Evolutionary conservation across 2,113 vertebrate species (phyloP).

Genomic region (Oreotrochilus melanogaster): DNA sequence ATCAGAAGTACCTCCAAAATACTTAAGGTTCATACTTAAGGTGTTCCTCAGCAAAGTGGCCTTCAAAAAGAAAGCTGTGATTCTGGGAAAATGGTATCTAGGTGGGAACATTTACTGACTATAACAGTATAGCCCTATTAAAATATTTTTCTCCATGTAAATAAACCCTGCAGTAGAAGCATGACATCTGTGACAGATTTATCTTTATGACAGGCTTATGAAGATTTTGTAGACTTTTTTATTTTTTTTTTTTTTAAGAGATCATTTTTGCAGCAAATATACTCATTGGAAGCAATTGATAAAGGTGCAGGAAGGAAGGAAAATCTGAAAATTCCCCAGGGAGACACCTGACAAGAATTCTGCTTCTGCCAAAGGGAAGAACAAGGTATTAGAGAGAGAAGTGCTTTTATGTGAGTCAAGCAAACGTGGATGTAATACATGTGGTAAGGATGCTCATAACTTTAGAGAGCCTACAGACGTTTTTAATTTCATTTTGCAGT

Average conservation of each 20-base stretch:
- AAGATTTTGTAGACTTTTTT: background rate
- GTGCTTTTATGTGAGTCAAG: background rate
- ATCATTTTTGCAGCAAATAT: background rate
- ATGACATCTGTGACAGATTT: background rate
- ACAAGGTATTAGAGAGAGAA: background rate
- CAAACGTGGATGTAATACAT: background rate
- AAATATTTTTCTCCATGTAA: background rate
- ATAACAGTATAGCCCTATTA: background rate
- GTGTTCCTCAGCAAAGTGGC: background rate
- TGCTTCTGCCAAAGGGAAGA: background rate
- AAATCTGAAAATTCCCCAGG: background rate
- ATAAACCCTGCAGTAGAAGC: background rate
- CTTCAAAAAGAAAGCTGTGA: background rate
- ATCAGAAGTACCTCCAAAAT: background rate
- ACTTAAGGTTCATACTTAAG: background rate
- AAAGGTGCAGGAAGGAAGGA: background rate
- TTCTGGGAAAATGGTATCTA: background rate
- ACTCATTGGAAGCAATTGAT: background rate
- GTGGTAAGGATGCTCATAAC: background rate
- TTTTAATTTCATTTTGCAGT: background rate
- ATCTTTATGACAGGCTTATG: background rate
- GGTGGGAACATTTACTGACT: background rate
- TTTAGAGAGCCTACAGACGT: background rate
- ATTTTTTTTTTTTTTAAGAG: too few species aligned
- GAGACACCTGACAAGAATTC: background rate